Base-by-base conservation (phyloP, 2,888 invertebrate genomes). In the Metopia argyrocephala region DNA sequence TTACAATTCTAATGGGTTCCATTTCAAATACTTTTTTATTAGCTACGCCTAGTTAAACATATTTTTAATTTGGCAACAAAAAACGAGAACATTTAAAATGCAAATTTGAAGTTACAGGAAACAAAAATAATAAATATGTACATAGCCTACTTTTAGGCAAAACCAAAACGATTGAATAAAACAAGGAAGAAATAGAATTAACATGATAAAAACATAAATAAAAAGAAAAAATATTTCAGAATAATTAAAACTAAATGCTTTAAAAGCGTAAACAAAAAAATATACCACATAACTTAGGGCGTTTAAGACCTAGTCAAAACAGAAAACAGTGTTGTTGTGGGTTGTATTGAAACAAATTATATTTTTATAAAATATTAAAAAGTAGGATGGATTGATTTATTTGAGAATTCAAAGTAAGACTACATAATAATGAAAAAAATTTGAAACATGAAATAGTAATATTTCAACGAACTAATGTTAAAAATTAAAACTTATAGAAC, bases 141-240 rank as follows among this genome's bases (percentile, higher is more conserved):
- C 23, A 27, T 28, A 46, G 46, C 27, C n/a, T 75, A 61, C 75
- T 61, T 61, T 27, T 52, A 46, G 46, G 46, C 18, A 59, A 20
- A 28, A 48, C 9, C 38, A 2, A 15, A 38, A 15, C n/a, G n/a
- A 59, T 20, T 48, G 23, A 18, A 20, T 6, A 46, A 50, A 65
- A 57, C 27, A 38, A 27, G n/a, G 50, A 28, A 12, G 3, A 48
- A 23, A 25, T 25, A 9, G n/a, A 25, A 48, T 48, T 48, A 18
- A 20, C 48, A 48, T 48, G 18, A 56, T 25, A 5, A 5, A 5
- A n/a, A 56, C n/a, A 2, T n/a, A 28, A n/a, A 23, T 31, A 3
- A 18, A 25, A 20, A 20, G 23, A 28, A 23, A 18, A 18, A 18
- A 15, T n/a, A n/a, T n/a, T n/a, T n/a, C n/a, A n/a, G n/a, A n/a